A percentile compares a stretch with the other conserved stretches of the same genome.
phyloP scores from a whole-genome alignment of 2,113 vertebrate species.

The Cepphus grylle region DNA sequence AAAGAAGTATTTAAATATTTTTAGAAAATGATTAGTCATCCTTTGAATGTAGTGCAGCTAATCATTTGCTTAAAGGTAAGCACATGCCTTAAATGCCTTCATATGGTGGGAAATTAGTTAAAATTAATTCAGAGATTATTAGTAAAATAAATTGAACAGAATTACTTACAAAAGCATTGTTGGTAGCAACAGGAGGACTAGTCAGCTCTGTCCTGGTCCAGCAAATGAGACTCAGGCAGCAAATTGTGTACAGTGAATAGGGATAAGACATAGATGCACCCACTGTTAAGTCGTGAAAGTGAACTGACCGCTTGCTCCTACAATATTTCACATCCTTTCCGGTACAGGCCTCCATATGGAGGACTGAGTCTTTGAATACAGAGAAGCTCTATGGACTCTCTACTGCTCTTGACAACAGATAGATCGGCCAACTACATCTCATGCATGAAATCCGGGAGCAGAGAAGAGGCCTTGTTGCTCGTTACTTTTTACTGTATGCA shows the following conservation, averaged over 20 bases:
- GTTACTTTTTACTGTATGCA: neutral
- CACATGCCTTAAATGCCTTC: neutral
- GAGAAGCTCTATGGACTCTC: neutral
- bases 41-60: neutral
- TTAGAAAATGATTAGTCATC: neutral
- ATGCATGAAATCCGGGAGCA: neutral
- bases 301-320: neutral
- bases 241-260: neutral
- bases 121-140: neutral
- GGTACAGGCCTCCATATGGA: accelerated
- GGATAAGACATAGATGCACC: neutral
- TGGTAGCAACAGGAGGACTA: neutral
- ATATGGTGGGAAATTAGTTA: neutral
- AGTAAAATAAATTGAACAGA: neutral
- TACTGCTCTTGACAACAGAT: neutral
- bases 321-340: neutral
- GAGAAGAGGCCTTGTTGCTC: neutral
- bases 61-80: neutral
- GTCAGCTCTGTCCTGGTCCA: neutral
- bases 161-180: neutral
- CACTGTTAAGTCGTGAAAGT: neutral
- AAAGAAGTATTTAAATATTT: neutral
- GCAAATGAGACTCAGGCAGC: neutral
- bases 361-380: neutral
- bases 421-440: neutral